Evolutionary conservation across 92 coral and sea anemone species (phyloP), one percentile per base, ranked within the genome.

Genomic region (Umimayanthus kanabou): DNA sequence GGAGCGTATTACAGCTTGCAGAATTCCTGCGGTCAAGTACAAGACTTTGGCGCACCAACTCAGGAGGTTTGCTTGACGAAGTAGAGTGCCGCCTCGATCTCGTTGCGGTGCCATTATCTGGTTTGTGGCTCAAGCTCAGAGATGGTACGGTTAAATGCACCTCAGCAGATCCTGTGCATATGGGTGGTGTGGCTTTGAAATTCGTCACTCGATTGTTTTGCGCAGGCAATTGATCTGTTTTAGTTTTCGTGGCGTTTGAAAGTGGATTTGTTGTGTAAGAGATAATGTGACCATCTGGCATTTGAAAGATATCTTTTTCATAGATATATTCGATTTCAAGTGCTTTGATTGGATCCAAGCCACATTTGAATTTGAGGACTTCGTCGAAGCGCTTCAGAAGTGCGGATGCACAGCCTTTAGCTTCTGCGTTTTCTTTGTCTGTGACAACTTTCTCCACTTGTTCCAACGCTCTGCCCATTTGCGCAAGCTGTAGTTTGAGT

Each of bases 331-430:
- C 76, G 11, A 83, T 83, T 70, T 83, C 78, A 28, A 83, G 77
- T 28, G 79, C 74, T 70, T 83, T 71, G 18, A 83, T 70, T 16
- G 87, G 66, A 6, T 69, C 76, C 37, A 22, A 71, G 45, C 40
- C n/a, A 43, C 66, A 69, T 71, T 47, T 28, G 64, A 83, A 69
- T 16, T 83, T 71, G 15, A 83, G 78, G 40, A 83, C 77, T 30
- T 83, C 78, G 39, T 83, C 87, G 20, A 83, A 83, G 65, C 87
- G 87, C 29, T 83, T 83, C 11, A 70, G 30, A 4, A 83, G 78
- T 47, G 78, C 87, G 4, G 87, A 13, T 47, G 61, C 66, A 47
- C 65, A 20, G 5, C 45, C 77, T 23, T 13, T 42, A 10, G 14
- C n/a, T 39, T 45, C 79, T 16, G 42, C 16, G 9, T 49, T 71